A percentile compares a stretch with the other conserved stretches of the same genome.
phyloP scores from a whole-genome alignment of 2,888 invertebrate genomes.

The Hypomecis atomaria region DNA sequence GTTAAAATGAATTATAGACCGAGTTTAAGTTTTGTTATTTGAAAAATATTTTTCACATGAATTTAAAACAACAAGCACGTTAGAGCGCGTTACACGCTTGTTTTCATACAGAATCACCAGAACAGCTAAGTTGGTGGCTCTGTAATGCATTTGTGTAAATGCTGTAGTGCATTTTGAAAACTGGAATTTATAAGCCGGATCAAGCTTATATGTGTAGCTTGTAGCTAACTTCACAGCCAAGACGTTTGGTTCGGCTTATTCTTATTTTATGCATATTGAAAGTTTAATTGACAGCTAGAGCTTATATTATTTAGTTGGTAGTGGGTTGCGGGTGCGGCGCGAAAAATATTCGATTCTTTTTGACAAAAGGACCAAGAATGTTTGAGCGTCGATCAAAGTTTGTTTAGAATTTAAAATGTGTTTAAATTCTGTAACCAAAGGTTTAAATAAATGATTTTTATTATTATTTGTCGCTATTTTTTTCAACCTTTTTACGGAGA shows the following conservation, averaged over 20 bases:
- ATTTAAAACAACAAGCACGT: too few species aligned
- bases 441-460: conserved; percentile 60
- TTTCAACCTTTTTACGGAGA: conserved; percentile 21
- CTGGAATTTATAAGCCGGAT: too few species aligned
- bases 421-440: conserved; percentile 78
- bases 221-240: background rate
- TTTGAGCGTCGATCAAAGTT: conserved; percentile 36
- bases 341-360: conserved; percentile 44
- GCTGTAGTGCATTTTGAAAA: too few species aligned
- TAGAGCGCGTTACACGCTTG: too few species aligned
- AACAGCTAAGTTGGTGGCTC: too few species aligned
- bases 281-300: conserved; percentile 10
- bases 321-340: conserved; percentile 44
- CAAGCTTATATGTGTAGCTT: too few species aligned
- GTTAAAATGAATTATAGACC: too few species aligned
- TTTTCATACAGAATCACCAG: too few species aligned
- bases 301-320: conserved; percentile 26
- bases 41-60: too few species aligned
- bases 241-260: background rate
- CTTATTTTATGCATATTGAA: background rate
- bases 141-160: too few species aligned
- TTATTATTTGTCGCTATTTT: conserved; percentile 44
- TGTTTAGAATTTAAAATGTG: conserved; percentile 73
- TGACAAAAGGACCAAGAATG: conserved; percentile 49
- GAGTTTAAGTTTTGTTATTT: too few species aligned